Evolutionary conservation across 1,140 invertebrate genomes (phyloP), one percentile per base, ranked within the genome.

Genomic region (Bombus impatiens): DNA sequence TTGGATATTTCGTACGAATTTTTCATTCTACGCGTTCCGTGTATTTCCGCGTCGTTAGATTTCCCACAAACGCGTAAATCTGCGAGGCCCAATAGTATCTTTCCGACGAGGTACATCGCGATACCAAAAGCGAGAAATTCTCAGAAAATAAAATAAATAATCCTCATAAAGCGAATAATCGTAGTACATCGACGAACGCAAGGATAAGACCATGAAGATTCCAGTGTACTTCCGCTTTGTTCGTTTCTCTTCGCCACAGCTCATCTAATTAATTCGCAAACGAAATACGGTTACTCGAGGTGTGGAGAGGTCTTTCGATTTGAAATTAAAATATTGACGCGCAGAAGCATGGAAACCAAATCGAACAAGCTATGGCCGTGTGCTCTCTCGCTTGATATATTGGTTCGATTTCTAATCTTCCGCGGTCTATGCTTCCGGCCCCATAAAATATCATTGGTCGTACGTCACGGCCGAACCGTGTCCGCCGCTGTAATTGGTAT

Each of bases 371-470:
- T 13, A 53, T 53, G 35, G 22, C 37, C 68, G 25, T 13, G 25
- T 37, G 3, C 32, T n/a, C 44, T 59, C 57, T 62, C 25, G 82
- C 3, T 65, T 84, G 82, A 84, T 78, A 68, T 84, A 84, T 84
- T 42, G 40, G 44, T 57, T 78, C 75, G 75, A 78, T 84, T 84
- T 84, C 82, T 84, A 84, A 84, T 84, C 75, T 70, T 78, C 75
- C 65, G 37, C 22, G 74, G 35, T 15, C 72, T n/a, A 15, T 18
- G 75, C 47, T 40, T 74, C 71, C 71, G 25, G 80, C 47, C 82
- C 75, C 82, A 84, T 84, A 84, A 84, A 84, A 78, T 78, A 84
- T 84, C 82, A 78, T 84, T 75, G 82, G 59, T 37, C 74, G 47
- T 78, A 70, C 74, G 82, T 83, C 82, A 83, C 47, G 74, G 72